Evolutionary conservation across 2,888 invertebrate species (phyloP).

Genomic region (Altica lythri): DNA sequence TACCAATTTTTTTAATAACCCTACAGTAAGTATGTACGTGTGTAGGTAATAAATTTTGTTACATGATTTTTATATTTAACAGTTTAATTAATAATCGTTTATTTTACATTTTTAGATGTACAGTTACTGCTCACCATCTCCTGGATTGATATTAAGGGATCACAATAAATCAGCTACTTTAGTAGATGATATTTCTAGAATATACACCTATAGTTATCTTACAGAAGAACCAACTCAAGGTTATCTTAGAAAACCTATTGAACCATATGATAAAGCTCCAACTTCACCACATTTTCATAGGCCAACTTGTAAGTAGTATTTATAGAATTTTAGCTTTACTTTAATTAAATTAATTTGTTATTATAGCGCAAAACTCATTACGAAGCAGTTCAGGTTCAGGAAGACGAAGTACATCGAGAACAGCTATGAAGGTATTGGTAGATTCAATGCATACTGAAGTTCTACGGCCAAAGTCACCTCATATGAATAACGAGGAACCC

Average conservation of each 20-base stretch:
- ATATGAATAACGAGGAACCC: conserved; percentile 97
- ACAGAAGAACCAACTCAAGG: conserved; percentile 84
- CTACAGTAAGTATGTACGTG: too few species aligned
- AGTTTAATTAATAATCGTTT: neutral
- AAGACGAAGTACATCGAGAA: conserved; percentile 56
- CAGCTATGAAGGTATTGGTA: conserved; percentile 83
- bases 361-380: conserved; percentile 63
- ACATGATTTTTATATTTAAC: too few species aligned
- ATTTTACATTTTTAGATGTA: conserved; percentile 46
- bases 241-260: conserved; percentile 87
- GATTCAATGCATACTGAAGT: conserved; percentile 85
- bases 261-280: conserved; percentile 90
- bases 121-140: conserved; percentile 74
- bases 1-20: too few species aligned
- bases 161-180: conserved; percentile 66
- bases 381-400: conserved; percentile 58
- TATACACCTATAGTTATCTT: conserved; percentile 94
- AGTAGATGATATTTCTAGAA: conserved; percentile 80
- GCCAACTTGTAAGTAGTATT: conserved; percentile 72
- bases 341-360: neutral
- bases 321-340: neutral
- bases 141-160: conserved; percentile 78
- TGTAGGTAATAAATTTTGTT: too few species aligned
- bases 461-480: conserved; percentile 88
- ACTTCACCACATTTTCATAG: conserved; percentile 95